Percentiles rank a stretch among this genome's conserved stretches.
phyloP scores from a whole-genome alignment of 2,113 vertebrate species.

The Tylochromis polylepis region DNA sequence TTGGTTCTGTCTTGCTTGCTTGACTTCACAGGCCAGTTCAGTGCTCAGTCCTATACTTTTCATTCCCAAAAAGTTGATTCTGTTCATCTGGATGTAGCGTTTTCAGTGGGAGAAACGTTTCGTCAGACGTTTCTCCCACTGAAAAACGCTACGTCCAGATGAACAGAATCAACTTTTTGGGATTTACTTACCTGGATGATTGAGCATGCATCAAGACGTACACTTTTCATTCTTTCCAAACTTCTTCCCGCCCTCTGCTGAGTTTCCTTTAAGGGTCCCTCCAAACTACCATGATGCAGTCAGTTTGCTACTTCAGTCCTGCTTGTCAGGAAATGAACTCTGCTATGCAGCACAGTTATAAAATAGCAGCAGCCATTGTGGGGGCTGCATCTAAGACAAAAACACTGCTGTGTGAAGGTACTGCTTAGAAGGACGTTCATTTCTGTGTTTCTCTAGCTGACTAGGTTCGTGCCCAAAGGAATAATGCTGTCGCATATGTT shows the following conservation, averaged over 20 bases:
- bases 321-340: conserved; percentile 14
- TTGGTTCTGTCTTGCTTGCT: neutral
- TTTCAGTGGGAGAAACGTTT: no score
- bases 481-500: neutral
- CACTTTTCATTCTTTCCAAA: neutral
- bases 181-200: no score
- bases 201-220: no score
- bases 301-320: conserved; percentile 35
- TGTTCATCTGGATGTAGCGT: no score
- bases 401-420: neutral
- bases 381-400: conserved; percentile 7
- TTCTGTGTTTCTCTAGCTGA: neutral
- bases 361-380: conserved; percentile 22
- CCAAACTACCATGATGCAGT: neutral
- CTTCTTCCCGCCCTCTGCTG: neutral
- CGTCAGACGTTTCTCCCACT: no score
- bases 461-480: neutral
- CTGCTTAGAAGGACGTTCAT: neutral
- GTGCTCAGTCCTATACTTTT: neutral
- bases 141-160: no score
- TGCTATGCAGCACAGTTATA: conserved; percentile 62
- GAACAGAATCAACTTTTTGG: no score
- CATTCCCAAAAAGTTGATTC: no score
- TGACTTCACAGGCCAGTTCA: neutral
- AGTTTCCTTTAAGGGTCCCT: neutral